Base-by-base conservation (phyloP, 1,140 invertebrate genomes). In the Sarcophaga bullata region DNA sequence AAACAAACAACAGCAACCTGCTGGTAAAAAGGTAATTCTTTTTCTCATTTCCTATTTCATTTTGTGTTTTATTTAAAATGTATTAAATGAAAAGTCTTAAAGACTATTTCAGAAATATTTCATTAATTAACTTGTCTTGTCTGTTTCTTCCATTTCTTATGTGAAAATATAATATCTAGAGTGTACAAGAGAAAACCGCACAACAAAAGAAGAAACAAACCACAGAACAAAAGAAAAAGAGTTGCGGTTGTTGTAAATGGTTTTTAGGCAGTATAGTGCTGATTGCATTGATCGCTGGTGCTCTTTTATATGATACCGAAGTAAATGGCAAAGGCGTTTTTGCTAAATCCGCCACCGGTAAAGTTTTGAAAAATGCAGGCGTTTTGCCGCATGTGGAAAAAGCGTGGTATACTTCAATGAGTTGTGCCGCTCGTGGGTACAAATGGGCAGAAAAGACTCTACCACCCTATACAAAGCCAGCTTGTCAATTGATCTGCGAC, bases 391-490 rank as follows among this genome's bases (percentile, higher is more conserved):
- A 94, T 84, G 93, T 91, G 80, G 91, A 94, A 83, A 92, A 91
- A 75, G 92, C 91, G 6, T 94, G 92, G 92, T 91, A 92, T 80
- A 91, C 89, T 49, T 89, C 92, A 1, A 90, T 93, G 84, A 88
- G 91, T 0, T 92, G 92, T 48, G 92, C 92, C 3, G 91, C 92
- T 2, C 91, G 92, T 81, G 92, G 92, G 11, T 93, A 93, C 82
- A 91, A 93, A 83, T 94, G 92, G 91, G 86, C 94, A 68, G 93
- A 95, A 85, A 91, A 92, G 19, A 93, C 92, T 86, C 92, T 93
- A n/a, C 95, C 94, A 1, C 90, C 93, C 17, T 94, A 94, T 85
- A 90, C 91, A 19, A 91, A 91, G 84, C 93, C 94, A 0, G 95
- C 94, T 85, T 85, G 91, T 5, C 91, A 93, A 88, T 91, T 95